phyloP scores from a whole-genome alignment of 1,140 invertebrate species.

The Popillia japonica region DNA sequence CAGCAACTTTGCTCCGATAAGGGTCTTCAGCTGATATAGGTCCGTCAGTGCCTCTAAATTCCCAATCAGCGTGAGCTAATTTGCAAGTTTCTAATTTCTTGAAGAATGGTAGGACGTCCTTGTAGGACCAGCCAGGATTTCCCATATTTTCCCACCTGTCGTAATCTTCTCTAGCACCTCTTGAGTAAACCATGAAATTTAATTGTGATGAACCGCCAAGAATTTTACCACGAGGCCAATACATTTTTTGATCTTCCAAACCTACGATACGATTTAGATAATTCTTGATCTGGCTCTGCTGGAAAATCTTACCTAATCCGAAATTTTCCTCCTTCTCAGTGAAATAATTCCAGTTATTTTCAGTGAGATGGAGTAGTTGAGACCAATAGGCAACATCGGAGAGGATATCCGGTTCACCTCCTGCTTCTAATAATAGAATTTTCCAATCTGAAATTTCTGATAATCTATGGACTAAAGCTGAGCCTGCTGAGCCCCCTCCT shows the following conservation, averaged over 20 bases:
- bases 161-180: conserved; percentile 72
- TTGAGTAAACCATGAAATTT: conserved; percentile 72
- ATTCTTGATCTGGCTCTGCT: background rate
- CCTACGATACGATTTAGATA: background rate
- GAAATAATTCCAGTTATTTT: conserved; percentile 74
- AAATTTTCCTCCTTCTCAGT: conserved; percentile 64
- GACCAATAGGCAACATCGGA: conserved; percentile 73
- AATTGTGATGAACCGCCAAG: conserved; percentile 70
- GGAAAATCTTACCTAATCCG: conserved; percentile 2
- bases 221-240: conserved; percentile 68
- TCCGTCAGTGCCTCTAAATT: conserved; percentile 56
- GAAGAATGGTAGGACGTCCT: conserved; percentile 62
- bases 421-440: conserved; percentile 69
- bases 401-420: conserved; percentile 73
- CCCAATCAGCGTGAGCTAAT: conserved; percentile 61
- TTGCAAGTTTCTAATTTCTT: conserved; percentile 64
- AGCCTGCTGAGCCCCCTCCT: conserved; percentile 69
- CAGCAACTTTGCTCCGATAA: conserved; percentile 69
- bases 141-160: conserved; percentile 67
- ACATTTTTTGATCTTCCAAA: conserved; percentile 61
- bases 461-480: conserved; percentile 67
- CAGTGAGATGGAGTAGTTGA: conserved; percentile 64
- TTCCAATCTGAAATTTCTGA: conserved; percentile 61
- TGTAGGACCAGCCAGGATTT: conserved; percentile 62
- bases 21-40: conserved; percentile 67